Evolutionary conservation across 1,140 invertebrate genomes (phyloP).

Genomic region (Coptotermes formosanus): DNA sequence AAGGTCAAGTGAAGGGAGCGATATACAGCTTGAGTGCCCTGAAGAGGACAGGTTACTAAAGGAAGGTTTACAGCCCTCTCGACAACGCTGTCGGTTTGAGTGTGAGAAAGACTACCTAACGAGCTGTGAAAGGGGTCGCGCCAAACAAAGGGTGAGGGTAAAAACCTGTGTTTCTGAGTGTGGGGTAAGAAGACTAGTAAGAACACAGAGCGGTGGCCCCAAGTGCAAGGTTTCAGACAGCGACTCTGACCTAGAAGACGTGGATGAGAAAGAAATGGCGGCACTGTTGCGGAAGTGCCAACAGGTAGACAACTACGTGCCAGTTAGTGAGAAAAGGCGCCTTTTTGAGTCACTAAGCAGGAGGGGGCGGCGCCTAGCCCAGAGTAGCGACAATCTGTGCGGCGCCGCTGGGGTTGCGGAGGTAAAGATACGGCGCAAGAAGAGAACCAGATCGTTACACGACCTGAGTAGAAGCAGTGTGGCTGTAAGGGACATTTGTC

Average conservation of each 20-base stretch:
- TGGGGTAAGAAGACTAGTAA: no score
- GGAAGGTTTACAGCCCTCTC: no score
- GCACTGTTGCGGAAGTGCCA: conserved; percentile 55
- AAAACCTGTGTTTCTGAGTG: conserved; percentile 19
- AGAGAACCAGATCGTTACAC: conserved; percentile 58
- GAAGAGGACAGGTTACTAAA: no score
- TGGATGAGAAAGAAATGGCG: conserved; percentile 50
- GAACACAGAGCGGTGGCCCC: no score
- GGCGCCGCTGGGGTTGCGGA: conserved; percentile 42
- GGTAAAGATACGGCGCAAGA: conserved; percentile 41
- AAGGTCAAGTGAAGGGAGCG: no score
- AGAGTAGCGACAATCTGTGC: conserved; percentile 52
- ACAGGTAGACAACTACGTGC: conserved; percentile 58
- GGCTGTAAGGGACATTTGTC: conserved; percentile 58
- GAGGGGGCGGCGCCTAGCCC: conserved; percentile 50
- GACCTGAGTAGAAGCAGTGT: conserved; percentile 52
- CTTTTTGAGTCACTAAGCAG: conserved; percentile 59
- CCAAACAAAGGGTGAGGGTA: background rate
- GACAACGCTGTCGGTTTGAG: conserved; percentile 24
- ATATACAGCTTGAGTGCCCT: no score
- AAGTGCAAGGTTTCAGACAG: conserved; percentile 34
- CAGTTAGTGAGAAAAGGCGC: conserved; percentile 59
- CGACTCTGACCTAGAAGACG: conserved; percentile 23
- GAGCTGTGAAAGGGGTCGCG: conserved; percentile 32
- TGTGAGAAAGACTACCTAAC: no score